Base-by-base conservation (phyloP, 2,888 invertebrate species). In the Oxycera nigricornis region DNA sequence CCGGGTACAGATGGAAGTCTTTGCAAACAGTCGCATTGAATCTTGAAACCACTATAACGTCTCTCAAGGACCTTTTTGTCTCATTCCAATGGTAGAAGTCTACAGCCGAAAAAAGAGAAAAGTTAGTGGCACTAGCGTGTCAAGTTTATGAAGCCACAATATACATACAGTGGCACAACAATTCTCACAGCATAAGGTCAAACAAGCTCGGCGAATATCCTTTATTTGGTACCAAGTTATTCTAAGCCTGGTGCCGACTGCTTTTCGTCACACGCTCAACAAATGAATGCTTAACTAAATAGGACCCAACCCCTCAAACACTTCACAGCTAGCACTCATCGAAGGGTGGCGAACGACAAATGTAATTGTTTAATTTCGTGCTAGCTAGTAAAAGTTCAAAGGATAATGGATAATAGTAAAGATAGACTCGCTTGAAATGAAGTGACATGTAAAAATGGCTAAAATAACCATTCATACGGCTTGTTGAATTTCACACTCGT, bases 371-470 rank as follows among this genome's bases (percentile, higher is more conserved):
- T 46, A 46, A 46, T 46, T 46, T 46, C 46, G 46, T 46, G 46
- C 14, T 46, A n/a, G 4, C 46, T 14, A 46, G n/a, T n/a, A 46
- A 46, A 46, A 46, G 46, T 46, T 46, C 46, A 46, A 46, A 46
- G 46, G 46, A 46, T 46, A 46, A 35, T 7, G 35, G 35, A 35
- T 11, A 7, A 35, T 35, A 46, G 14, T 46, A 46, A 46, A 7
- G 46, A 46, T 46, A 46, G 46, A n/a, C 46, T 3, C 4, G 46
- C 4, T 3, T 17, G 46, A 46, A 46, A 46, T 46, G 46, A 17
- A 46, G 46, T 46, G 46, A 46, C 46, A 46, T 46, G 46, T 46
- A 46, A 46, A 46, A 46, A 46, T 46, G 46, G 46, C 46, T n/a
- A 46, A 14, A 7, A 46, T 2, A 46, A 17, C 6, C 11, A 3